Evolutionary conservation across 2,797 vertebrate species (phyloP).

Genomic region (Intellagama lesueurii): DNA sequence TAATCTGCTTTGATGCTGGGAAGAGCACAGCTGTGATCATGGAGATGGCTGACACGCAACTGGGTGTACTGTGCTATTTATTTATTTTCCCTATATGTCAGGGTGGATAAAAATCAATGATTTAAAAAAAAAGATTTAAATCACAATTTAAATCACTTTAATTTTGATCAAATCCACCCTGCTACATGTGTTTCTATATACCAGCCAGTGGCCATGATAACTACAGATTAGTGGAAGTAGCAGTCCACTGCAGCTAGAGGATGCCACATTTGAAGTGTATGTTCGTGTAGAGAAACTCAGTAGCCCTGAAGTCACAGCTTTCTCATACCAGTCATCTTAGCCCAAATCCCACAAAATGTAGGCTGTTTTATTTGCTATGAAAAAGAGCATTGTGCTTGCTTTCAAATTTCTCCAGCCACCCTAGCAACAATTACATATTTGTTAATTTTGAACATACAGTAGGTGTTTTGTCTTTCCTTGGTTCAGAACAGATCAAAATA

Average conservation of each 20-base stretch:
- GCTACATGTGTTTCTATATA: not conserved
- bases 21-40: not conserved
- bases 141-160: too few relatives aligned
- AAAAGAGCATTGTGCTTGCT: constrained; percentile 60
- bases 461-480: not conserved
- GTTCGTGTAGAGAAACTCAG: not conserved
- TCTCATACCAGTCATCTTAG: not conserved
- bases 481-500: not conserved
- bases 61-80: not conserved
- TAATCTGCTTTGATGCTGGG: not conserved
- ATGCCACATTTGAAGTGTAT: too few relatives aligned
- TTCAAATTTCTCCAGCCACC: constrained; percentile 58
- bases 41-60: not conserved
- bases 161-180: too few relatives aligned
- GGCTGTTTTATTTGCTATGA: not conserved
- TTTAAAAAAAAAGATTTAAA: too few relatives aligned
- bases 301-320: not conserved
- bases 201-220: not conserved
- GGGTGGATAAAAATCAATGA: too few relatives aligned
- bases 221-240: not conserved
- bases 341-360: not conserved
- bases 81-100: not conserved
- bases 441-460: constrained; percentile 46
- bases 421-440: constrained; percentile 65
- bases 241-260: not conserved